Conservation (phyloP, 1,140 invertebrate species). For the Drosophila repletoides region DNA sequence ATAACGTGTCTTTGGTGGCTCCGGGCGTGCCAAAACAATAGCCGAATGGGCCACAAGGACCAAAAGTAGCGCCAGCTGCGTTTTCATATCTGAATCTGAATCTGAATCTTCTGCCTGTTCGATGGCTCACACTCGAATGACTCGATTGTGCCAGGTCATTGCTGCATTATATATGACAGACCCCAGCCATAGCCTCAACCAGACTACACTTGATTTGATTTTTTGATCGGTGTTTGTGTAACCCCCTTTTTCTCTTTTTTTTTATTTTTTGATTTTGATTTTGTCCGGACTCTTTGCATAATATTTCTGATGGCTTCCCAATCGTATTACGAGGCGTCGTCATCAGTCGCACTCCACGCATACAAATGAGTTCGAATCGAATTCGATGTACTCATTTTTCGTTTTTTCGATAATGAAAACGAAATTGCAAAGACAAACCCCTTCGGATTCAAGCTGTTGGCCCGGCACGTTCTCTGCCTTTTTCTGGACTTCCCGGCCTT, state of each 20-base stretch:
- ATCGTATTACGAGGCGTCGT: conserved; percentile 23
- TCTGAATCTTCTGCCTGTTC: conserved; percentile 14
- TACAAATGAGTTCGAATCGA: conserved; percentile 56
- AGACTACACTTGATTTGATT: conserved; percentile 3
- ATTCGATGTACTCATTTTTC: conserved; percentile 50
- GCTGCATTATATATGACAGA: conserved; percentile 57
- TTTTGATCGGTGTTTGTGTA: conserved; percentile 39
- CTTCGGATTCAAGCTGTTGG: not conserved
- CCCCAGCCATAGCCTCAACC: not conserved
- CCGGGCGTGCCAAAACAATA: conserved; percentile 66
- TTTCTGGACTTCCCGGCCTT: conserved; percentile 67
- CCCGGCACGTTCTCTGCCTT: conserved; percentile 45
- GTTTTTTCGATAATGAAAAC: conserved; percentile 62
- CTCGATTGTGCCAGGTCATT: conserved; percentile 48
- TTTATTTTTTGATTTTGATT: not conserved
- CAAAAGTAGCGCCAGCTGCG: conserved; percentile 42
- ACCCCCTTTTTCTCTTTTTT: conserved; percentile 28
- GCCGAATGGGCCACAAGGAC: conserved; percentile 52
- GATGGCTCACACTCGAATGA: conserved; percentile 57
- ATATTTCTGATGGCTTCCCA: conserved; percentile 63
- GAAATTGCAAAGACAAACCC: conserved; percentile 54
- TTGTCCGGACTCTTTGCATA: conserved; percentile 57
- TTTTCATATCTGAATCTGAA: too few relatives aligned
- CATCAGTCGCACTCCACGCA: conserved; percentile 31
- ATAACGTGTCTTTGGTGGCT: conserved; percentile 71